phyloP scores from a whole-genome alignment of 2,113 vertebrate genomes.

The Camelus bactrianus region DNA sequence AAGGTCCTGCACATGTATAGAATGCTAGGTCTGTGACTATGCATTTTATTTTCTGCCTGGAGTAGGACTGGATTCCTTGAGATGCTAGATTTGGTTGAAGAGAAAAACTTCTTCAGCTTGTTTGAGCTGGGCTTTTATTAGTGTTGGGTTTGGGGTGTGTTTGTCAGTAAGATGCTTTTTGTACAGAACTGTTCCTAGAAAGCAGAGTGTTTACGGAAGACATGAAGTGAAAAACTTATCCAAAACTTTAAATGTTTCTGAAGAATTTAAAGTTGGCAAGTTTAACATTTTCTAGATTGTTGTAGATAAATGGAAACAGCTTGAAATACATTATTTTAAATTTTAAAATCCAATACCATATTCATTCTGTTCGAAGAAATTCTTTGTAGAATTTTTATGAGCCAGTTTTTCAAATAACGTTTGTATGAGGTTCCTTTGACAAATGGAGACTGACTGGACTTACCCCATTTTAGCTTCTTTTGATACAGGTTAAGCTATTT shows the following conservation, averaged over 20 bases:
- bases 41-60: not conserved
- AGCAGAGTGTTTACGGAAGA: not conserved
- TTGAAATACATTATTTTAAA: not conserved
- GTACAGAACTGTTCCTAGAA: not conserved
- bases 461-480: constrained; percentile 36
- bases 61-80: not conserved
- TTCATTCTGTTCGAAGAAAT: not conserved
- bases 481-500: constrained; percentile 65
- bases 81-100: not conserved
- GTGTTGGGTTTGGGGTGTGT: not conserved
- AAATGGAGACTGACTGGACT: constrained; percentile 58
- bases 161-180: not conserved
- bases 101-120: not conserved
- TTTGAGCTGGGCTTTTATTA: not conserved
- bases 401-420: not conserved
- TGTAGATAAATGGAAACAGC: not conserved
- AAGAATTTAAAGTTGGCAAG: not conserved
- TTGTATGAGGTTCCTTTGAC: not conserved
- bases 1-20: not conserved
- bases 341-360: not conserved
- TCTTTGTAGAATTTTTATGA: not conserved
- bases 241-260: not conserved
- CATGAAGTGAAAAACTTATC: not conserved
- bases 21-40: not conserved
- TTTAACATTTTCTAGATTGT: constrained; percentile 26